These are phyloP conservation scores for Phylloscopus whistleri DNA, from an alignment of 2,113 vertebrate genomes.

Conservation along the genomic window DNA sequence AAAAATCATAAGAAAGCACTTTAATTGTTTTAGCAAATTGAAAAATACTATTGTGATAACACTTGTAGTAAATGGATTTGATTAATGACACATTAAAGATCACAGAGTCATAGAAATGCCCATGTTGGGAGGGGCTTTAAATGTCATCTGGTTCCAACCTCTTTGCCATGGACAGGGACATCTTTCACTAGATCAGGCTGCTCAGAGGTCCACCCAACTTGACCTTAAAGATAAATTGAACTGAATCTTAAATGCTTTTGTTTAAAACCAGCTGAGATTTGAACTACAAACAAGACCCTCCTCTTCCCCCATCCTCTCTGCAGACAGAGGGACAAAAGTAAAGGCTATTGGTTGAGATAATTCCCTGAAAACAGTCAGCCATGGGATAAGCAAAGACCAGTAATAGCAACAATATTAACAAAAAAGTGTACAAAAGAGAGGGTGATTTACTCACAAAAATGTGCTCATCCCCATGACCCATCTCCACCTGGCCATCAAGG, in stretches of 20 bases:
- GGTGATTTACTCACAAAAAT: background rate
- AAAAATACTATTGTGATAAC: background rate
- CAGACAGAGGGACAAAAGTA: background rate
- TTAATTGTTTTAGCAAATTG: background rate
- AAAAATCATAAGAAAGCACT: background rate
- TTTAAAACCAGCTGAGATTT: background rate
- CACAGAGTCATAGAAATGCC: background rate
- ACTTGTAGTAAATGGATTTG: background rate
- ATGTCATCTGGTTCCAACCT: background rate
- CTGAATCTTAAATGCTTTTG: background rate
- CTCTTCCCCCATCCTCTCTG: accelerated
- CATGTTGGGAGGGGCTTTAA: background rate
- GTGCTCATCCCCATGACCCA: accelerated
- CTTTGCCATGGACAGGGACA: background rate
- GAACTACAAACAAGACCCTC: background rate
- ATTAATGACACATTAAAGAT: background rate
- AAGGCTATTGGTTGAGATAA: background rate
- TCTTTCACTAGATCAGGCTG: background rate
- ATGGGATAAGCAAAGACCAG: background rate
- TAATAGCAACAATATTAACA: background rate
- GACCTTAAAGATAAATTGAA: background rate
- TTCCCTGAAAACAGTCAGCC: background rate
- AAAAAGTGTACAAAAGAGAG: background rate
- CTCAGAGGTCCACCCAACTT: background rate
- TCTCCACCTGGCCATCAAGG: background rate